Base-by-base conservation (phyloP, 2,113 vertebrate genomes). In the Pachycephala philippinensis region DNA sequence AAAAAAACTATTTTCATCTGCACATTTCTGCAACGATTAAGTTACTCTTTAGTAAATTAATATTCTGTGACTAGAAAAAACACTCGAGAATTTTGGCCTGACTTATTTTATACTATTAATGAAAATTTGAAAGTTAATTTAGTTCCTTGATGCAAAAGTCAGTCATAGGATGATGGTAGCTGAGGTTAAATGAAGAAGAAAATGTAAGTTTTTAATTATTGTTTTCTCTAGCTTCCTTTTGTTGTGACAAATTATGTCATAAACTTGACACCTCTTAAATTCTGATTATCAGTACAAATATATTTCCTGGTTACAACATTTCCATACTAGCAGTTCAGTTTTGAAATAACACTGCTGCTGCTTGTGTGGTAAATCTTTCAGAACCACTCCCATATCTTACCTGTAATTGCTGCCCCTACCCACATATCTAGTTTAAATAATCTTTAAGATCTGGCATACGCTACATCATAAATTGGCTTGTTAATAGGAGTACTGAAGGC, bases 401-500 rank as follows among this genome's bases (percentile, higher is more conserved):
- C 50, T 90, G 33, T 83, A 88, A 76, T 66, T 95, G 47, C 75
- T 93, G 37, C 30, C 35, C 24, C 39, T 93, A 37, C 65, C 45
- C 54, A 65, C 11, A 20, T 83, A 57, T 13, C 70, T 83, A 53
- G 53, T 61, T 79, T 85, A 61, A 94, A 90, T 54, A 87, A 83
- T 83, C 33, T 79, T 77, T 94, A 76, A 74, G 47, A 90, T 87
- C 42, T 95, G 75, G 82, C 50, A 59, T 65, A 68, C 1, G 4
- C 65, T 82, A 39, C 42, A 33, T 80, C 75, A 59, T 93, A 87
- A 95, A 80, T 74, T 77, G 75, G 15, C 54, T 91, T 86, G 59
- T 93, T 97, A 90, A 74, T 74, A 79, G 82, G 27, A 80, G 47
- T 88, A 70, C 30, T 80, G 63, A 85, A 88, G 75, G 66, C 79